phyloP scores from a whole-genome alignment of 1,140 invertebrate species.

The Maconellicoccus hirsutus region DNA sequence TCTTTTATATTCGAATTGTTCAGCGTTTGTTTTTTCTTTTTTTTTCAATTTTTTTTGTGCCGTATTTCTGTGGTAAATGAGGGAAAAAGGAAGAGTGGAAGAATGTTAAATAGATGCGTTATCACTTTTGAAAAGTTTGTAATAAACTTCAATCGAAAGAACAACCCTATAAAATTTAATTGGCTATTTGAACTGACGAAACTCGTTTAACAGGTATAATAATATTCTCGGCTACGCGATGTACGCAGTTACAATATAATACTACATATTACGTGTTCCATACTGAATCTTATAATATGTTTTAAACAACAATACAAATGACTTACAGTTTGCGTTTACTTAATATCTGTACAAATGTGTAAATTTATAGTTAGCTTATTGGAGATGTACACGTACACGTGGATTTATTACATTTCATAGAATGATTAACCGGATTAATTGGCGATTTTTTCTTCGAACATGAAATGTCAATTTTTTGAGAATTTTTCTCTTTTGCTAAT shows the following conservation, averaged over 20 bases:
- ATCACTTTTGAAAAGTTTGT: slow-evolving; percentile 22
- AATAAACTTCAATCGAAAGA: slow-evolving; percentile 20
- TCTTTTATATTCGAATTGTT: background rate
- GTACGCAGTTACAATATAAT: slow-evolving; percentile 15
- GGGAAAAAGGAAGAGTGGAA: slow-evolving; percentile 2
- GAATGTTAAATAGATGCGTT: slow-evolving; percentile 21
- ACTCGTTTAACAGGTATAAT: slow-evolving; percentile 20
- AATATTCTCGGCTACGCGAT: background rate
- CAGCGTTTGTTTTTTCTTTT: background rate
- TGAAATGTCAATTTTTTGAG: too few species aligned
- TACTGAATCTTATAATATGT: background rate
- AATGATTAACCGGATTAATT: too few species aligned
- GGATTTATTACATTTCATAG: too few species aligned
- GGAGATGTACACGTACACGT: too few species aligned
- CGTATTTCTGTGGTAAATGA: background rate
- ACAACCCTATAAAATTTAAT: slow-evolving; percentile 22
- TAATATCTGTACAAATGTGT: slow-evolving; percentile 6
- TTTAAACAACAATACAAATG: slow-evolving; percentile 17
- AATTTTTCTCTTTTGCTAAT: too few species aligned
- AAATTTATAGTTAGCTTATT: background rate
- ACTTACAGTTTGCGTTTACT: slow-evolving; percentile 12
- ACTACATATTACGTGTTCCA: slow-evolving; percentile 16
- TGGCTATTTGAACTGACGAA: slow-evolving; percentile 15
- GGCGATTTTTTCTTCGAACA: too few species aligned
- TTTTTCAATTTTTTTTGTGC: background rate